These are phyloP conservation scores for Caenorhabditis sp. DNA, from an alignment of 2,888 invertebrate species.

Conservation along the genomic window DNA sequence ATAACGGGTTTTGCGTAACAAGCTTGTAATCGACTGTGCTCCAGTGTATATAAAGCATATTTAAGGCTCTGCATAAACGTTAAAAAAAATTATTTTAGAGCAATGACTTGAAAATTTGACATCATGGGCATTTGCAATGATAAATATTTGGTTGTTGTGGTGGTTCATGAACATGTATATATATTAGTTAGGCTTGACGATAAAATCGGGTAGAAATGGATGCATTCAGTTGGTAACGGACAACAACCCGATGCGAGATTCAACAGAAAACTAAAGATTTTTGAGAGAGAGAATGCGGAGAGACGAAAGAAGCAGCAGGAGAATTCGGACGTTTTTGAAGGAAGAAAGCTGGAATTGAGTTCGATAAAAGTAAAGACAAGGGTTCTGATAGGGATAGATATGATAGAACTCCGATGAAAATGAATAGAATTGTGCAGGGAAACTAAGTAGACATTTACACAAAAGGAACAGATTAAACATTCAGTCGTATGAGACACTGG, in stretches of 20 bases:
- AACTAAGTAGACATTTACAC: background rate
- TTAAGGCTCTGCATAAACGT: background rate
- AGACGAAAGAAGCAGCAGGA: constrained; percentile 43
- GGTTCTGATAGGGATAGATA: constrained; percentile 11
- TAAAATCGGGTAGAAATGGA: constrained; percentile 18
- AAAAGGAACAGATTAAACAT: background rate
- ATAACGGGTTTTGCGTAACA: constrained; percentile 35
- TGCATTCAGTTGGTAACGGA: constrained; percentile 6
- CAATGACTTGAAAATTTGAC: too few species aligned
- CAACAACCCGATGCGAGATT: constrained; percentile 42
- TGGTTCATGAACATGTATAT: background rate
- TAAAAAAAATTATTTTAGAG: too few species aligned
- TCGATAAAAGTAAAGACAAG: constrained; percentile 27
- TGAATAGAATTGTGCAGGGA: constrained; percentile 2
- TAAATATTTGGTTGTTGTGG: too few species aligned
- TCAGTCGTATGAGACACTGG: constrained; percentile 37
- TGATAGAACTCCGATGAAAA: constrained; percentile 34
- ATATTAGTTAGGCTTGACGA: background rate
- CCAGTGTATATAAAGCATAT: constrained; percentile 41
- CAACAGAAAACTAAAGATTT: constrained; percentile 28
- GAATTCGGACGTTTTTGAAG: constrained; percentile 15
- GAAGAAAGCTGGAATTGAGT: constrained; percentile 45
- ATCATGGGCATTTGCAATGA: too few species aligned
- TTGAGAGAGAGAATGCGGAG: constrained; percentile 13
- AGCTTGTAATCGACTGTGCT: constrained; percentile 35